Evolutionary conservation across 1,140 invertebrate species (phyloP), one percentile per base, ranked within the genome.

Genomic region (Lordiphosa clarofinis): DNA sequence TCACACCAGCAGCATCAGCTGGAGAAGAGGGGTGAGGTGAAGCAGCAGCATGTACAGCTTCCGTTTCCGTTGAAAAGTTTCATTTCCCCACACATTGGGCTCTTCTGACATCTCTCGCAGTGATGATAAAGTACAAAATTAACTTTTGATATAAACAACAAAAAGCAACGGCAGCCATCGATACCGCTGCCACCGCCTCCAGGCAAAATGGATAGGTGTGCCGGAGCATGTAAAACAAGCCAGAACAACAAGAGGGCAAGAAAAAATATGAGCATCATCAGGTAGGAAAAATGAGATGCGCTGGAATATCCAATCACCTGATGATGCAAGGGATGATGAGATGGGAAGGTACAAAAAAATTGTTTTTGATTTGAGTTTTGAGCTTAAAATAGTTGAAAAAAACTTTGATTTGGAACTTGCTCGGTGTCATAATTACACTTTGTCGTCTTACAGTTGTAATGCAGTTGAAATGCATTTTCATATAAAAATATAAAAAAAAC

Each of bases 121-220:
- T 49, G 47, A 69, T 73, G 76, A 82, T 82, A 82, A 82, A 84
- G 78, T 76, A 63, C 59, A 63, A 82, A 82, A 82, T 82, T 82
- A 82, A 82, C 78, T 82, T 82, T 82, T 73, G 64, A 70, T 70
- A 78, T 78, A 73, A 82, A 82, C 78, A 84, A 69, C 56, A 76
- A 61, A 56, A 79, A 63, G 54, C 48, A 31, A 47, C 36, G 54
- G 40, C 56, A 24, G 11, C 48, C 48, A 28, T 37, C 43, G 52
- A 56, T 61, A 40, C 60, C 53, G 10, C 52, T 44, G 21, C 43
- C 49, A 55, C 60, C 49, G 36, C 50, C 33, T 60, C 50, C 31
- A 43, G 52, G 43, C 54, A 55, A 33, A 28, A n/a, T 28, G n/a
- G 31, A 15, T 15, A 15, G 21, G 19, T 36, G 10, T 13, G 3